A percentile compares a stretch with the other conserved stretches of the same genome.
Conservation (phyloP, 2,113 vertebrate species). For the Choloepus hoffmanni region DNA sequence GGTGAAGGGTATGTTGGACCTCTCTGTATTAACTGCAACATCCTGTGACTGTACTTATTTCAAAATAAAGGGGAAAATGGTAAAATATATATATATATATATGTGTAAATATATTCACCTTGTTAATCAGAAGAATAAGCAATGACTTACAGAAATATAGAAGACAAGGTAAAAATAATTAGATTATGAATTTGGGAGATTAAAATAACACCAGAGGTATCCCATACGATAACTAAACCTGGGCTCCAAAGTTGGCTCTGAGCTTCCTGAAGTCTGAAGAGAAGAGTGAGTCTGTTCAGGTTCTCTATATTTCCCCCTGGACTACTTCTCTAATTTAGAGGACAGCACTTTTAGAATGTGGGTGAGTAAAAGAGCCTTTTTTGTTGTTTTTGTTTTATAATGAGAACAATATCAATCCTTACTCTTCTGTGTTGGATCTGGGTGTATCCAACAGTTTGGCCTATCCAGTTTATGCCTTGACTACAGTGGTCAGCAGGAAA, state of each 20-base stretch:
- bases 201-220: background rate
- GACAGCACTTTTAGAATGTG: background rate
- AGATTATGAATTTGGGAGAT: background rate
- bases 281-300: background rate
- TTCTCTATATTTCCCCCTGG: background rate
- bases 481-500: background rate
- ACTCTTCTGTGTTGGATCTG: background rate
- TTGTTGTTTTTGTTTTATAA: background rate
- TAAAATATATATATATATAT: background rate
- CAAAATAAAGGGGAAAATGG: background rate
- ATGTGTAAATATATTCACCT: background rate
- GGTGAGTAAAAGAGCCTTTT: background rate
- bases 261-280: constrained; percentile 7
- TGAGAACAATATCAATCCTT: background rate
- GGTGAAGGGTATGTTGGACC: too few relatives aligned
- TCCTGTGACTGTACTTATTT: background rate
- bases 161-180: background rate
- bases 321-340: background rate
- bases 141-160: background rate
- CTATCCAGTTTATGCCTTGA: background rate
- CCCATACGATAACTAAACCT: background rate
- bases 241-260: background rate
- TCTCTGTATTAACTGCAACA: background rate
- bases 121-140: background rate
- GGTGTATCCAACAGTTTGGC: background rate